Conservation (phyloP, 2,888 invertebrate genomes). For the Drosophila koepferae region DNA sequence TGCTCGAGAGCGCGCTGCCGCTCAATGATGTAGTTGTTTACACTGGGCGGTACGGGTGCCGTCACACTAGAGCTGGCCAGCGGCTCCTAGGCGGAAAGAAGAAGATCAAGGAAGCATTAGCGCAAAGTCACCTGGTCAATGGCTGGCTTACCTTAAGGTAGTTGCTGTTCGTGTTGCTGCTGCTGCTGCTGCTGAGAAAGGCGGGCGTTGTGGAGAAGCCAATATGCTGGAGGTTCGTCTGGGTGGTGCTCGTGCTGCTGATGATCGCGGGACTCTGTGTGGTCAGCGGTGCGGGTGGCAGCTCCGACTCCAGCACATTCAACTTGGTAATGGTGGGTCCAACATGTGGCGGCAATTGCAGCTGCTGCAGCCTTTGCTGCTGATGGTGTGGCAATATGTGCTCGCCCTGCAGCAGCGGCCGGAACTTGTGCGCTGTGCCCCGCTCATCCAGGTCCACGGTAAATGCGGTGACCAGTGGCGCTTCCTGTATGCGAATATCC, state of each 20-base stretch:
- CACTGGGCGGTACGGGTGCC: constrained; percentile 49
- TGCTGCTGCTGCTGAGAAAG: constrained; percentile 42
- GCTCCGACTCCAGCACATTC: constrained; percentile 76
- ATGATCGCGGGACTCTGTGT: constrained; percentile 67
- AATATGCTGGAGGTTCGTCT: constrained; percentile 42
- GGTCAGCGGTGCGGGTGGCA: constrained; percentile 58
- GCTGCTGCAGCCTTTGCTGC: constrained; percentile 30
- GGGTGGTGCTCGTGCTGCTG: constrained; percentile 49
- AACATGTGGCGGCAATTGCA: constrained; percentile 56
- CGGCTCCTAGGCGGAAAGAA: constrained; percentile 52
- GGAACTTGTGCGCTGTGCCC: constrained; percentile 92
- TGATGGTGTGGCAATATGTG: constrained; percentile 33
- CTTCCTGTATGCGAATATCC: constrained; percentile 92
- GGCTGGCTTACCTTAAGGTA: constrained; percentile 64
- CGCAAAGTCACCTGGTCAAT: constrained; percentile 13
- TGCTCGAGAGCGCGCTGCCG: constrained; percentile 90
- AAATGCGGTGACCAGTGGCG: constrained; percentile 93
- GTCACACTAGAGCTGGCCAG: constrained; percentile 35
- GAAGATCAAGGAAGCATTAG: constrained; percentile 9
- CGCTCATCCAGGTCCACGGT: constrained; percentile 93
- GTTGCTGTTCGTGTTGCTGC: constrained; percentile 52
- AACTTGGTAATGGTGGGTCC: constrained; percentile 83
- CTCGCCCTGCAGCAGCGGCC: constrained; percentile 88
- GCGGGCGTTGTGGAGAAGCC: constrained; percentile 64
- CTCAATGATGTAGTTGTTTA: constrained; percentile 82